These are phyloP conservation scores for Chrysotoxum bicinctum DNA, from an alignment of 2,888 invertebrate species.

Conservation along the genomic window DNA sequence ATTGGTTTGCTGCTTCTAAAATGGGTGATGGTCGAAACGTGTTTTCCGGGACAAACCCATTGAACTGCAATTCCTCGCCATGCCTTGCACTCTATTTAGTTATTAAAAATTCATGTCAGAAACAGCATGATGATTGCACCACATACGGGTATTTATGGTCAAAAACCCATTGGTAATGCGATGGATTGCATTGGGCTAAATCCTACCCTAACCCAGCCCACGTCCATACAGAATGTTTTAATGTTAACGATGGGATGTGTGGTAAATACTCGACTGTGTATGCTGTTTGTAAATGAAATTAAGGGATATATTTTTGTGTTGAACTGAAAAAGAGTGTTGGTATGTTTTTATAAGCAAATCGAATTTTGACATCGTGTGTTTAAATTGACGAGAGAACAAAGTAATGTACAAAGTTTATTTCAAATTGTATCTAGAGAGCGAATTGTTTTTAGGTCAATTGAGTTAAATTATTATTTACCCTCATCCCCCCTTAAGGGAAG, in stretches of 20 bases:
- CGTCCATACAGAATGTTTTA: not conserved
- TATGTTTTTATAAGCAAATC: constrained; percentile 11
- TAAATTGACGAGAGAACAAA: constrained; percentile 4
- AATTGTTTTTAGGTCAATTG: constrained; percentile 4
- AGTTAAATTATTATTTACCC: not conserved
- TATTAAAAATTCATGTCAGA: constrained; percentile 59
- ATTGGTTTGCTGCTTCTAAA: not conserved
- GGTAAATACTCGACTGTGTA: not conserved
- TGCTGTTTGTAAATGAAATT: not conserved
- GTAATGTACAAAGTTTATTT: not conserved
- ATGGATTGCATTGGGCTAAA: constrained; percentile 23
- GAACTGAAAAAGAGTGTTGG: not conserved
- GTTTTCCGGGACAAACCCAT: constrained; percentile 35
- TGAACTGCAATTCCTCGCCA: constrained; percentile 20
- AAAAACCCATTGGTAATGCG: constrained; percentile 12
- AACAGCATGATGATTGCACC: constrained; percentile 26
- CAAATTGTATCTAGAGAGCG: not conserved
- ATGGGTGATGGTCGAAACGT: not conserved
- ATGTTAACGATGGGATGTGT: not conserved
- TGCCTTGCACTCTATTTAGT: constrained; percentile 18
- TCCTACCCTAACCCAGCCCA: not conserved
- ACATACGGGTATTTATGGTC: constrained; percentile 12
- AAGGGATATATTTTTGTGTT: not conserved
- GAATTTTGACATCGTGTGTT: constrained; percentile 8
- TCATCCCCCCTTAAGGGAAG: not conserved